Percentiles rank a stretch among this genome's conserved stretches.
phyloP scores from a whole-genome alignment of 1,140 invertebrate species.

The Papilio glaucus region DNA sequence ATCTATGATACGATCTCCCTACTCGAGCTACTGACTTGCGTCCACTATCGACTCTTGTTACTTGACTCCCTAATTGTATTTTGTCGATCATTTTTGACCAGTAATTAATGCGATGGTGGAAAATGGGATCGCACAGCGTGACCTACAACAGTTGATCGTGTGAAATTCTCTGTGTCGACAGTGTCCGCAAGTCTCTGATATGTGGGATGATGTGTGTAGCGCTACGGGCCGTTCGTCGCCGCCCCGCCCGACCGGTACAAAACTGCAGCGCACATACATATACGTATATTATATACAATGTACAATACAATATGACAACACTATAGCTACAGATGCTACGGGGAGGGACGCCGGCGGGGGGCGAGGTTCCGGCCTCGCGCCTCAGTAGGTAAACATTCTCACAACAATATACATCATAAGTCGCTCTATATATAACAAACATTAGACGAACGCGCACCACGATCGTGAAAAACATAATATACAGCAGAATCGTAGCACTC shows the following conservation, averaged over 20 bases:
- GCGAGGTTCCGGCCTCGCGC: conserved; percentile 63
- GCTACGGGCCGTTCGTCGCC: conserved; percentile 67
- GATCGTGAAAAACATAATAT: conserved; percentile 79
- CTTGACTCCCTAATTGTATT: neutral
- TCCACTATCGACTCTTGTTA: conserved; percentile 57
- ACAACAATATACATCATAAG: conserved; percentile 80
- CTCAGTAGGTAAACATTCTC: conserved; percentile 76
- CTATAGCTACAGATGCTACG: conserved; percentile 65
- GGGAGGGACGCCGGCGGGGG: conserved; percentile 65
- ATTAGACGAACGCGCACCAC: conserved; percentile 75
- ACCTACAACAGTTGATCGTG: neutral
- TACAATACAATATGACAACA: conserved; percentile 75
- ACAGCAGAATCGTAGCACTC: conserved; percentile 79
- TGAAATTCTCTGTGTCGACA: conserved; percentile 47
- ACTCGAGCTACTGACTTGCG: conserved; percentile 75
- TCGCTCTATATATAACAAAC: conserved; percentile 82
- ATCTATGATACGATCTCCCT: conserved; percentile 79
- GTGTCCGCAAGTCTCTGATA: conserved; percentile 76
- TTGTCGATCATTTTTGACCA: neutral
- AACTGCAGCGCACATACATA: conserved; percentile 74
- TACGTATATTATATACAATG: conserved; percentile 81
- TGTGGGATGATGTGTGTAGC: conserved; percentile 80
- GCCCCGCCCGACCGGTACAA: conserved; percentile 68
- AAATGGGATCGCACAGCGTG: conserved; percentile 19
- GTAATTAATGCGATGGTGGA: neutral